Conservation (phyloP, 1,140 invertebrate species). For the Panagrolaimus sp. region DNA sequence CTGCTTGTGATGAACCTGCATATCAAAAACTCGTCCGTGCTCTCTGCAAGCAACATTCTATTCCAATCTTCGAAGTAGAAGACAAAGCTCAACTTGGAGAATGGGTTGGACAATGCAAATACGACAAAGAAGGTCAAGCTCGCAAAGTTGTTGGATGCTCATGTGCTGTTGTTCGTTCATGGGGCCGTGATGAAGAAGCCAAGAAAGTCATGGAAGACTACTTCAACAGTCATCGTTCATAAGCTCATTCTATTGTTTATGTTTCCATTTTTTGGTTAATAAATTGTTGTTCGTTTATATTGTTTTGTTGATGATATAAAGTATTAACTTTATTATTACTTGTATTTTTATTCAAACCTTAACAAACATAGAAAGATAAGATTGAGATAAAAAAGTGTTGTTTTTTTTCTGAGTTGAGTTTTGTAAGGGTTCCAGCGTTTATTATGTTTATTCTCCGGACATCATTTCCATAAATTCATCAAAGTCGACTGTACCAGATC, state of each 20-base stretch:
- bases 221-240: slow-evolving; percentile 64
- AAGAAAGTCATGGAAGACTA: slow-evolving; percentile 86
- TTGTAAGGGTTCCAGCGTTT: no score
- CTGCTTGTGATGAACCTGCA: slow-evolving; percentile 93
- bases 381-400: no score
- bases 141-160: slow-evolving; percentile 97
- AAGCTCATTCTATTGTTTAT: slow-evolving; percentile 20
- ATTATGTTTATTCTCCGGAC: slow-evolving; percentile 52
- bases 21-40: slow-evolving; percentile 98
- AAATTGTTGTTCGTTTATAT: slow-evolving; percentile 30
- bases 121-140: slow-evolving; percentile 96
- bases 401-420: no score
- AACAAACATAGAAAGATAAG: no score
- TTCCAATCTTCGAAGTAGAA: slow-evolving; percentile 91
- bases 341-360: no score
- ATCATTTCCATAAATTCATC: slow-evolving; percentile 65
- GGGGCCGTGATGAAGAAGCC: slow-evolving; percentile 87
- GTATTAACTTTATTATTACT: no score
- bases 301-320: no score
- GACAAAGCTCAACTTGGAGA: slow-evolving; percentile 98
- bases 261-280: slow-evolving; percentile 17
- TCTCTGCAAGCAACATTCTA: slow-evolving; percentile 93
- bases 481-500: slow-evolving; percentile 82
- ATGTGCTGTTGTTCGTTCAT: slow-evolving; percentile 94
- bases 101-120: slow-evolving; percentile 97